Base-by-base conservation (phyloP, 2,113 vertebrate genomes). In the Cheilinus undulatus region DNA sequence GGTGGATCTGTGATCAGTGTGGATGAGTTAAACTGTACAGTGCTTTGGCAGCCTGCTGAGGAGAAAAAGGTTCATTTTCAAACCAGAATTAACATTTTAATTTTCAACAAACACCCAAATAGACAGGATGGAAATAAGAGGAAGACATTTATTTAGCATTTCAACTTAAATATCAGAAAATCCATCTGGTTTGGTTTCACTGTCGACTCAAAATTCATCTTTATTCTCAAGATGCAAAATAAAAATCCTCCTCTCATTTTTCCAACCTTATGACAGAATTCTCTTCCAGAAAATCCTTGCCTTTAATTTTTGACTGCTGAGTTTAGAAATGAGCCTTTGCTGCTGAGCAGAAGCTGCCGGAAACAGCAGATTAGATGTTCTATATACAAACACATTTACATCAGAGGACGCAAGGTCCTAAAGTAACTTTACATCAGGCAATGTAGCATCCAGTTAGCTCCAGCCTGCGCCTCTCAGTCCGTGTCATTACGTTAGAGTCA, bases 381-480 rank as follows among this genome's bases (percentile, higher is more conserved):
- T 77, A 85, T 86, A 59, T 73, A 86, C 84, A 88, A 22, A 89
- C 57, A 78, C 80, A 81, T 86, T 80, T 87, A 86, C 89, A 88
- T 72, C 42, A 42, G 63, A 36, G 80, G 82, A 64, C 71, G 50
- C 5, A 15, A 32, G 2, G 64, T 77, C 71, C 54, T 20, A 53
- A 78, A 71, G 53, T 51, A 69, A 82, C 70, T 76, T 74, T 66
- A 85, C 66, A 86, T 69, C 69, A 70, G 68, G 78, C 59, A 68
- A 67, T 20, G 45, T 70, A 80, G 52, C 48, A 27, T 27, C 17
- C 58, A 24, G 62, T 26, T 7, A 46, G 30, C 52, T 12, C 50
- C 57, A 58, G 46, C 12, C 38, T 69, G 60, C 10, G 40, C 19
- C 13, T 57, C 14, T 59, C 24, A 15, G 19, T 7, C 49, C 14